Base-by-base conservation (phyloP, 2,113 vertebrate genomes). In the Etheostoma spectabile region DNA sequence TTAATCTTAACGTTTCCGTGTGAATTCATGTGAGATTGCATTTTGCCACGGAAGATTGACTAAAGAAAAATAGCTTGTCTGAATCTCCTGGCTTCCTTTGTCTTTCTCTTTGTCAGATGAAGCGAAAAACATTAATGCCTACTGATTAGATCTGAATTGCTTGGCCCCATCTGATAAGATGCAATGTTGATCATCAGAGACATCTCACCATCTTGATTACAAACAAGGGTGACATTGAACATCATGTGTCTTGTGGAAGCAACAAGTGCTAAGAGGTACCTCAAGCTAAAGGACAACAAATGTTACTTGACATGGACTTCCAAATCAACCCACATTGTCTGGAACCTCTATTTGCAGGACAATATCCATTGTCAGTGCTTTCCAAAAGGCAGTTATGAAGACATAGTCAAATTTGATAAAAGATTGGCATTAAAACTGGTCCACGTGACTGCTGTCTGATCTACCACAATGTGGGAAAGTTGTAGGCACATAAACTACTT, bases 121-220 rank as follows among this genome's bases (percentile, higher is more conserved):
- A 53, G 55, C 77, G 65, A 56, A 78, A 73, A 82, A 84, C 83
- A 81, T 90, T 80, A 86, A 82, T 6, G 52, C 3, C 5, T 19
- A 45, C 85, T 91, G 94, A 94, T 94, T 90, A 91, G 88, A 94
- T 94, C 91, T 87, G 88, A 84, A 91, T 90, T 87, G 86, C 81
- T 89, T 88, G 53, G 57, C 68, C 86, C 77, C 53, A 86, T 85
- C 94, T 85, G 90, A 94, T 94, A 92, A 89, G 77, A 86, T 61
- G 80, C 91, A 90, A 70, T 87, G 90, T 78, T 93, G 84, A 92
- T 92, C 93, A 94, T 93, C 93, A 81, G 82, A 83, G 88, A 90
- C 83, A 94, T 92, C 91, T 92, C 78, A 79, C 73, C 86, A 83
- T 81, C 76, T 80, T 76, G 65, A 74, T 61, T 64, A 88, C 82